Percentiles rank a stretch among this genome's conserved stretches.
Evolutionary conservation across 2,113 vertebrate genomes (phyloP).

Genomic region (Cromileptes altivelis): DNA sequence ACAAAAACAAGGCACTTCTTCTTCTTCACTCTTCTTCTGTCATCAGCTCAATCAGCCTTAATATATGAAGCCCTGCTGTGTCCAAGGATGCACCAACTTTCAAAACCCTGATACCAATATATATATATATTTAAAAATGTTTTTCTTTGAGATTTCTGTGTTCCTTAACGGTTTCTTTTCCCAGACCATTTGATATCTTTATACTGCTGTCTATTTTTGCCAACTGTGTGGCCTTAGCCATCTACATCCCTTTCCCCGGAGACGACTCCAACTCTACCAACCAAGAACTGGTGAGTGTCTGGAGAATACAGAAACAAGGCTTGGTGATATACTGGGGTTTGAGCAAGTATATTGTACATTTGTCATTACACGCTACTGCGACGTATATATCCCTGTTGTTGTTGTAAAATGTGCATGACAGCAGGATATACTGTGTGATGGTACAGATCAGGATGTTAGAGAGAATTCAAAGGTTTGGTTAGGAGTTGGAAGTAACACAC

Average conservation of each 20-base stretch:
- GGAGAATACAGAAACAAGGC: slow-evolving; percentile 3
- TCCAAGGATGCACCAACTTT: neutral
- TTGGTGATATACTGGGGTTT: neutral
- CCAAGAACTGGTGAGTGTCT: slow-evolving; percentile 97
- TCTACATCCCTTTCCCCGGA: slow-evolving; percentile 99
- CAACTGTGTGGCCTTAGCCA: slow-evolving; percentile 99
- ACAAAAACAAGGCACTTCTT: neutral
- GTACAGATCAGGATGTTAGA: neutral
- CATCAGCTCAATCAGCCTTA: neutral
- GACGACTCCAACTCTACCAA: slow-evolving; percentile 99
- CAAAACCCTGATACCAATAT: neutral
- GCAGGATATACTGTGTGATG: neutral
- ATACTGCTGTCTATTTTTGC: slow-evolving; percentile 99
- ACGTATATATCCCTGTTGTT: neutral
- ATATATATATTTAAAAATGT: neutral
- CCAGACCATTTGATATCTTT: slow-evolving; percentile 99
- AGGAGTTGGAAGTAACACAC: neutral
- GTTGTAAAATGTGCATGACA: neutral
- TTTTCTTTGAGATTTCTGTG: neutral
- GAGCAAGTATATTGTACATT: neutral
- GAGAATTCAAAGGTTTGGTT: neutral
- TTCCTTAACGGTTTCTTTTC: slow-evolving; percentile 87
- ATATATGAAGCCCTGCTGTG: neutral
- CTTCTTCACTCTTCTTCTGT: neutral
- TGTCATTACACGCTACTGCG: neutral